Evolutionary conservation across 2,888 invertebrate genomes (phyloP).

Genomic region (Leucoma salicis): DNA sequence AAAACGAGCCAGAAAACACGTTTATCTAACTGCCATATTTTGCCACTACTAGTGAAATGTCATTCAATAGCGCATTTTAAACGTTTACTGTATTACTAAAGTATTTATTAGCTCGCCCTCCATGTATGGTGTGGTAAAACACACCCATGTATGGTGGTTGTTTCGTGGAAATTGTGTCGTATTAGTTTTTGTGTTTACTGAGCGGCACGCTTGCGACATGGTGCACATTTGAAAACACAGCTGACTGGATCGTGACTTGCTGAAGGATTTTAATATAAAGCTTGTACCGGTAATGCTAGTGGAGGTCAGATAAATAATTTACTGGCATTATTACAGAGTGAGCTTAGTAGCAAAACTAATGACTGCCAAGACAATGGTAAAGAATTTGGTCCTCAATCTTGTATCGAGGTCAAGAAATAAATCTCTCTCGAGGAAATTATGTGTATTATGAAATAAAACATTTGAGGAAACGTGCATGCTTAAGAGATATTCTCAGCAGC

Average conservation of each 20-base stretch:
- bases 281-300: no score
- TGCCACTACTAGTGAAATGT: constrained; percentile 27
- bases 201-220: constrained; percentile 41
- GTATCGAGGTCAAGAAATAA: no score
- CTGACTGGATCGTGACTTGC: constrained; percentile 19
- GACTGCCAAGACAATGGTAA: no score
- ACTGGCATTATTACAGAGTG: no score
- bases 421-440: no score
- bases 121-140: constrained; percentile 45
- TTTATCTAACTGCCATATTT: constrained; percentile 20
- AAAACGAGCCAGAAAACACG: no score
- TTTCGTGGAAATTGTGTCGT: constrained; percentile 66
- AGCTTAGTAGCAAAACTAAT: no score
- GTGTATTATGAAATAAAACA: no score
- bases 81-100: constrained; percentile 27
- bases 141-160: constrained; percentile 55
- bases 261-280: not conserved
- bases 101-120: constrained; percentile 39
- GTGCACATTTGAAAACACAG: constrained; percentile 31
- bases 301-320: no score
- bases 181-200: constrained; percentile 50
- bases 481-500: no score
- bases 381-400: no score
- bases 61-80: constrained; percentile 32
- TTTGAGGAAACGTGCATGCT: no score